A percentile compares a stretch with the other conserved stretches of the same genome.
Conservation (phyloP, 1,140 invertebrate genomes). For the Drosophila ambigua region DNA sequence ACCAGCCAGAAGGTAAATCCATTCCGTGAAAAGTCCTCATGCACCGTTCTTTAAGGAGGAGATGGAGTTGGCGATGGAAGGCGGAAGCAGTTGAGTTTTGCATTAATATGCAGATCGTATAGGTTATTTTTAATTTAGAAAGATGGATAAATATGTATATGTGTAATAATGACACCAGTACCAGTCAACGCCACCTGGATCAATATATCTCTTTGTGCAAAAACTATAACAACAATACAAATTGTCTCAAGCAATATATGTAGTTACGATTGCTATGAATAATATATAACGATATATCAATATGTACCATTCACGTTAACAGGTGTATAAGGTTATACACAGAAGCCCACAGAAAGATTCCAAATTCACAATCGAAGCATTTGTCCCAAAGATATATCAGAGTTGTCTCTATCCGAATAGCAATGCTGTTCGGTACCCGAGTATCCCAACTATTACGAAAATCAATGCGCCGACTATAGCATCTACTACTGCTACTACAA, state of each 20-base stretch:
- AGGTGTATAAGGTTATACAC: constrained; percentile 19
- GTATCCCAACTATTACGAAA: constrained; percentile 75
- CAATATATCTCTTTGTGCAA: constrained; percentile 51
- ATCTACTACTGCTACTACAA: constrained; percentile 45
- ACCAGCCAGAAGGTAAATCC: constrained; percentile 98
- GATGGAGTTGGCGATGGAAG: no score
- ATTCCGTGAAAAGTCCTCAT: constrained; percentile 98
- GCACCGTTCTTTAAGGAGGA: constrained; percentile 90
- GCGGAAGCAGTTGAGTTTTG: no score
- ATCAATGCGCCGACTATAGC: constrained; percentile 64
- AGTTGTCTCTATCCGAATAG: constrained; percentile 45
- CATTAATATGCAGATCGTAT: not conserved
- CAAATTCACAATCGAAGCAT: constrained; percentile 53
- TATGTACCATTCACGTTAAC: constrained; percentile 39
- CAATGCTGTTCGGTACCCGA: constrained; percentile 57
- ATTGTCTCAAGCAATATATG: constrained; percentile 63
- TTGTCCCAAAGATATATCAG: constrained; percentile 63
- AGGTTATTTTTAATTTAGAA: constrained; percentile 51
- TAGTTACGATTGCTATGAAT: constrained; percentile 30
- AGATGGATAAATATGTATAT: constrained; percentile 41
- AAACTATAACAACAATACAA: constrained; percentile 33
- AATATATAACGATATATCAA: constrained; percentile 44
- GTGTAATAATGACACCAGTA: constrained; percentile 49
- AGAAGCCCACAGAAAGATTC: constrained; percentile 25
- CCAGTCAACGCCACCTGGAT: constrained; percentile 56